These are phyloP conservation scores for Hyperopisus bebe DNA, from an alignment of 2,113 vertebrate species.

Conservation along the genomic window DNA sequence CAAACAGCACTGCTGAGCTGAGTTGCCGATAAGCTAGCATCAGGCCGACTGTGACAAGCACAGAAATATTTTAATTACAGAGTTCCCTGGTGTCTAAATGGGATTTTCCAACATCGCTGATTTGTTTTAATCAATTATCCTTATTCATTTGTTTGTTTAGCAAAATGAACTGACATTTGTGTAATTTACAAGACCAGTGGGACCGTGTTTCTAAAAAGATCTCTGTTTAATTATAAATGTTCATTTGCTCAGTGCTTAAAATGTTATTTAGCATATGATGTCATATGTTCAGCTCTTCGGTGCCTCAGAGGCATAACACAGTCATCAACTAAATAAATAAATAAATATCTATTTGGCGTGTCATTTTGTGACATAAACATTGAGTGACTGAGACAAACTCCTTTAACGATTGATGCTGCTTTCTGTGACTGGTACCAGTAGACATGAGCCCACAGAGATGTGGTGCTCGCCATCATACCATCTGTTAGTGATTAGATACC, in stretches of 20 bases:
- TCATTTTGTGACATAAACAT: neutral
- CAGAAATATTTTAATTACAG: neutral
- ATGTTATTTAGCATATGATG: neutral
- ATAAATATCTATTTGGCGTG: neutral
- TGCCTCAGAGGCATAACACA: neutral
- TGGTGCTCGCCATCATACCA: conserved; percentile 24
- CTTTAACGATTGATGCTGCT: neutral
- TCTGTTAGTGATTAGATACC: conserved; percentile 47
- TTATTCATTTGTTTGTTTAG: neutral
- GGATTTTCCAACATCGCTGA: neutral
- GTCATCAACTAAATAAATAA: neutral
- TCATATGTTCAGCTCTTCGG: neutral
- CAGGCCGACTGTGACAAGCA: neutral
- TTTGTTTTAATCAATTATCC: conserved; percentile 3
- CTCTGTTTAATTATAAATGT: neutral
- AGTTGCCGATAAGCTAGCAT: neutral
- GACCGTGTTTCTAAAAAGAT: neutral
- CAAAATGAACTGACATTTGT: neutral
- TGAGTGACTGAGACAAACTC: neutral
- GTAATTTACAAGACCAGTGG: neutral
- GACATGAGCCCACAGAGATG: neutral
- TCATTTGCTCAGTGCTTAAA: neutral
- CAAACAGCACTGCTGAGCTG: neutral
- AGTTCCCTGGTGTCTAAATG: neutral
- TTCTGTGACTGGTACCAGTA: conserved; percentile 12